Evolutionary conservation across 1,140 invertebrate species (phyloP).

Genomic region (Hyphantria cunea): DNA sequence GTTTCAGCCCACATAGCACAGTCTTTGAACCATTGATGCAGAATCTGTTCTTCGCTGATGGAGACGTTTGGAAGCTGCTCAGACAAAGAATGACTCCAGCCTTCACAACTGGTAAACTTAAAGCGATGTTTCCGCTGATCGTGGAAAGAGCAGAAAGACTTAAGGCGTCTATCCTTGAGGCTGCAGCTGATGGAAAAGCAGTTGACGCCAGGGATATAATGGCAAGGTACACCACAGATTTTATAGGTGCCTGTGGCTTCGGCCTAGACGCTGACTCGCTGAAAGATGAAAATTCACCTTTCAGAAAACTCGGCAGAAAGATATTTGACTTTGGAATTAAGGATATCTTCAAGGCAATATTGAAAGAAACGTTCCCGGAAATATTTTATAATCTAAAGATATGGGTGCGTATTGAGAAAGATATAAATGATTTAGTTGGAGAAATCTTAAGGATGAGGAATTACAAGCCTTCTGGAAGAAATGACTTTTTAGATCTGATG

Average conservation of each 20-base stretch:
- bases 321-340: constrained; percentile 50
- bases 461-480: constrained; percentile 58
- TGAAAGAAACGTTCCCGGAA: constrained; percentile 51
- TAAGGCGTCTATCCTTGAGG: constrained; percentile 43
- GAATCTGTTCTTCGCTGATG: constrained; percentile 53
- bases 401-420: constrained; percentile 38
- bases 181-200: constrained; percentile 29
- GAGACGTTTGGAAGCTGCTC: constrained; percentile 80
- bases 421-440: constrained; percentile 40
- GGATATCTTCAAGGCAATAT: constrained; percentile 23
- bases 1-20: constrained; percentile 36
- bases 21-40: constrained; percentile 61
- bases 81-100: constrained; percentile 82
- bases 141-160: constrained; percentile 57
- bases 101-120: constrained; percentile 83
- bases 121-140: constrained; percentile 79
- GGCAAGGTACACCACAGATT: constrained; percentile 77
- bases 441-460: constrained; percentile 48
- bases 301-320: constrained; percentile 60
- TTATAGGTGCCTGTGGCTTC: constrained; percentile 78
- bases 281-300: constrained; percentile 58
- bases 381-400: constrained; percentile 45
- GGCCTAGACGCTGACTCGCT: constrained; percentile 66
- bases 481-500: constrained; percentile 83
- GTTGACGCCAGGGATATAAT: constrained; percentile 73